Evolutionary conservation across 2,888 invertebrate species (phyloP), one percentile per base, ranked within the genome.

Genomic region (Polia nebulosa): DNA sequence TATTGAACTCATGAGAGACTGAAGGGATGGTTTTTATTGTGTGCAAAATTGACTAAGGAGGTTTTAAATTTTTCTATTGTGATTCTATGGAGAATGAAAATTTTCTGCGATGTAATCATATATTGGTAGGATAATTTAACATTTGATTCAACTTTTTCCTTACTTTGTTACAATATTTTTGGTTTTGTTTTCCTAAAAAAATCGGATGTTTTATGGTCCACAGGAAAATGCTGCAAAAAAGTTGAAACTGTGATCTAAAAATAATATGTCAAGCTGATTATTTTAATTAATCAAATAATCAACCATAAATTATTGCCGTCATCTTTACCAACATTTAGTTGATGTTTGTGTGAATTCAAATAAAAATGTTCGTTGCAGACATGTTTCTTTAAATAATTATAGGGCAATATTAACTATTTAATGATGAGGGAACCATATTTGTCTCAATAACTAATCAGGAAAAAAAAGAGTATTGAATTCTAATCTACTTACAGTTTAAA

Each of bases 11-110:
- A 86, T 83, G 86, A 86, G 87, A 84, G 87, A 85, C 78, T 80
- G 80, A 79, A 82, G 91, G 90, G 91, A 90, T 88, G 89, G 85
- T 87, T 92, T 92, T 93, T 93, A 94, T 94, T 94, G 92, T 93
- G 91, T 92, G 92, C 91, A 86, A 92, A 92, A 92, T 83, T 76
- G 92, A 93, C 91, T 91, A 91, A 92, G 90, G 89, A 85, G 82
- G 84, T 82, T 87, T 86, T 74, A 83, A 85, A 79, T 75, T 83
- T 84, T 78, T 75, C 60, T 66, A 68, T 77, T 52, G 66, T 74
- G 67, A 80, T 80, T 78, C 72, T 71, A 78, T 65, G 41, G 52
- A 41, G 47, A 56, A 45, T 27, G 25, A 41, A 58, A 60, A 17
- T 51, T 59, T 66, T 53, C 13, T 27, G 8, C 4, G 5, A 25